Conservation (phyloP, 2,888 invertebrate species). For the Hirtodrosophila trivittata region DNA sequence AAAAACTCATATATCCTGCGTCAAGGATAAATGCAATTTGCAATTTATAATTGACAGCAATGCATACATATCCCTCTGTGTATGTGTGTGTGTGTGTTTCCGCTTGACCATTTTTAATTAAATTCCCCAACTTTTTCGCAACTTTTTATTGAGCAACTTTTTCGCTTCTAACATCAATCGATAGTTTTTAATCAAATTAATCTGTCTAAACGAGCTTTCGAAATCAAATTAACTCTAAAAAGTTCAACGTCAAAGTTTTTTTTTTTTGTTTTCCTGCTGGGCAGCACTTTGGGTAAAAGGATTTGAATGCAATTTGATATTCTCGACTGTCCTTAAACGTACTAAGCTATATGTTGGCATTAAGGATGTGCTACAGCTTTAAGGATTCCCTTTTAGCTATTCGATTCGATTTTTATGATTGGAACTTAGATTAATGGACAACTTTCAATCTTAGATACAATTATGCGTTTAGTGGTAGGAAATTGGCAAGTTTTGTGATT, state of each 20-base stretch:
- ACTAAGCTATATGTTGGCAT: too few species aligned
- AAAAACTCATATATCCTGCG: conserved; percentile 48
- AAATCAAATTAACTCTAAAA: conserved; percentile 2
- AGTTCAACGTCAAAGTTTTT: too few species aligned
- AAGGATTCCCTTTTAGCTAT: too few species aligned
- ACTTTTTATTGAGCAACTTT: not conserved
- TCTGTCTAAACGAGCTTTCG: conserved; percentile 1
- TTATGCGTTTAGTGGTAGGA: conserved; percentile 14
- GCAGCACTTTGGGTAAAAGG: too few species aligned
- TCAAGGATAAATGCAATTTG: conserved; percentile 66
- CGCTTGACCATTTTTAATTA: not conserved
- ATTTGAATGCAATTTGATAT: too few species aligned
- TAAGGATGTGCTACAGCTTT: too few species aligned
- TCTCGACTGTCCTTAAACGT: too few species aligned
- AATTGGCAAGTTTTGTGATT: conserved; percentile 41
- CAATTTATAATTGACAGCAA: conserved; percentile 61
- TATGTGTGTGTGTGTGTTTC: not conserved
- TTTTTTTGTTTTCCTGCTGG: too few species aligned
- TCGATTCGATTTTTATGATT: too few species aligned
- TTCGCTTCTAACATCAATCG: not conserved
- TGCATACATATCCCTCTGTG: too few species aligned
- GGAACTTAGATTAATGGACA: too few species aligned
- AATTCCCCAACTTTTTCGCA: not conserved
- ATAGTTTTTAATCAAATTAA: conserved; percentile 38
- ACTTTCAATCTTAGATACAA: conserved; percentile 5